These are phyloP conservation scores for Balaenoptera acutorostrata DNA, from an alignment of 2,113 vertebrate genomes.

Conservation along the genomic window DNA sequence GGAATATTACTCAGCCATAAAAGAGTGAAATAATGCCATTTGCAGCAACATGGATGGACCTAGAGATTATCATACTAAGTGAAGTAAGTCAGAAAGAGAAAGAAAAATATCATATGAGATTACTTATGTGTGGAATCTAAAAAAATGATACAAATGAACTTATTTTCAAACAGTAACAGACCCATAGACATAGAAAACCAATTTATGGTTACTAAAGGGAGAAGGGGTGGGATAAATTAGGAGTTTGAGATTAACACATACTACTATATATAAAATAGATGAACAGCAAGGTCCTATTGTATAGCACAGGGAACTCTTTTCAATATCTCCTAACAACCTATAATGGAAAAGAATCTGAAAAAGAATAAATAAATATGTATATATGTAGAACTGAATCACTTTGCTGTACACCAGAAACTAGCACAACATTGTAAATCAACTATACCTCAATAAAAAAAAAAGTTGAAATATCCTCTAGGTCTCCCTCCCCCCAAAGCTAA, in stretches of 20 bases:
- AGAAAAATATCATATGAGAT: neutral
- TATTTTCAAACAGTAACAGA: neutral
- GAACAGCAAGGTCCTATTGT: neutral
- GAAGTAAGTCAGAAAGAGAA: neutral
- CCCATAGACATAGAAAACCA: neutral
- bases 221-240: neutral
- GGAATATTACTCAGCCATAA: too few relatives aligned
- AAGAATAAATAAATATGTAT: neutral
- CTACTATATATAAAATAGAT: neutral
- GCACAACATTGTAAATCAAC: neutral
- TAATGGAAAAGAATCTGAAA: neutral
- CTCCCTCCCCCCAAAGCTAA: neutral
- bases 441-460: neutral
- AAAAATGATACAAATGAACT: neutral
- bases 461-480: fast-evolving
- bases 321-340: neutral
- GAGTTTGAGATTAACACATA: neutral
- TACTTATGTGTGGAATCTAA: neutral
- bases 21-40: too few relatives aligned
- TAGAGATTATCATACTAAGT: neutral
- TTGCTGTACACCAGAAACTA: neutral
- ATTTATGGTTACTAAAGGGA: neutral
- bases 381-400: neutral
- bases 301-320: neutral
- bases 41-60: too few relatives aligned